A percentile compares a stretch with the other conserved stretches of the same genome.
Conservation (phyloP, 1,140 invertebrate genomes). For the Caenorhabditis tropicalis region DNA sequence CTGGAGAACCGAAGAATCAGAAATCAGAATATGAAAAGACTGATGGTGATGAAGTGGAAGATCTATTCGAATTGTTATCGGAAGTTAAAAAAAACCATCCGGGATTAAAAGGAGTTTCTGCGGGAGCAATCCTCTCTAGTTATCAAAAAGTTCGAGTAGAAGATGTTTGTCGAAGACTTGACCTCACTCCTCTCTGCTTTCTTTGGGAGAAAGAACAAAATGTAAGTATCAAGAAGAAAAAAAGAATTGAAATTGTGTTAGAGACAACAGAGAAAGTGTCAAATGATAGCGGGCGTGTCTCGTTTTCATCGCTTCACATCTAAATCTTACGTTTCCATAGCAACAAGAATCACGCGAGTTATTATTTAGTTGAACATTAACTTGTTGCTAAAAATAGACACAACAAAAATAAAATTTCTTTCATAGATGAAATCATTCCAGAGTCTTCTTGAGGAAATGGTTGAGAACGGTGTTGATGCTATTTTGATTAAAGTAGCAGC, state of each 20-base stretch:
- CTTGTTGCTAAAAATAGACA: no score
- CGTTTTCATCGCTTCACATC: neutral
- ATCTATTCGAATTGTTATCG: slow-evolving; percentile 85
- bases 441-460: slow-evolving; percentile 95
- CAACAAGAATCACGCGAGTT: neutral
- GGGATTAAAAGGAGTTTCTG: slow-evolving; percentile 79
- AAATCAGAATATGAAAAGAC: slow-evolving; percentile 80
- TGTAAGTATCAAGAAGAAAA: neutral
- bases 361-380: no score
- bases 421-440: slow-evolving; percentile 59
- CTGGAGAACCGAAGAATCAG: slow-evolving; percentile 81
- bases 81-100: slow-evolving; percentile 80
- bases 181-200: slow-evolving; percentile 86
- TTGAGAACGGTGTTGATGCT: slow-evolving; percentile 87
- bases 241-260: neutral
- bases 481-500: slow-evolving; percentile 86
- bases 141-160: slow-evolving; percentile 96
- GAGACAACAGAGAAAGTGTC: no score
- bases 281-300: no score
- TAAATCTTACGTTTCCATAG: neutral
- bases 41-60: slow-evolving; percentile 96
- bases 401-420: no score
- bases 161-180: slow-evolving; percentile 93
- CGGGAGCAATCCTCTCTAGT: slow-evolving; percentile 94
- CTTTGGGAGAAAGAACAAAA: slow-evolving; percentile 91